A percentile compares a stretch with the other conserved stretches of the same genome.
Conservation (phyloP, 2,888 invertebrate species). For the Tortrix viridana region DNA sequence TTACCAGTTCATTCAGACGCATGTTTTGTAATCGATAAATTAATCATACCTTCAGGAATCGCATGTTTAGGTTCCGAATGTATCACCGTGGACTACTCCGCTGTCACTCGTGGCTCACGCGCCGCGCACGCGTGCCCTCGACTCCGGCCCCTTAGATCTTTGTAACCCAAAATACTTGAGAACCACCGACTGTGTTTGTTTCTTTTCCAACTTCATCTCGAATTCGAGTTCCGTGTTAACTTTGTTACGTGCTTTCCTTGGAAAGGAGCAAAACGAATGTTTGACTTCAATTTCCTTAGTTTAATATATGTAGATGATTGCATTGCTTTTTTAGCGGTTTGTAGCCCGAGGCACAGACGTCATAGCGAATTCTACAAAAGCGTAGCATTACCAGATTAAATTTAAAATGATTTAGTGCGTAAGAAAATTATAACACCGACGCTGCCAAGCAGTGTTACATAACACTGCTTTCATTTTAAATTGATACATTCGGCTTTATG, state of each 20-base stretch:
- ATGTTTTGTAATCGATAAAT: too few species aligned
- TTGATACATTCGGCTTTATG: too few species aligned
- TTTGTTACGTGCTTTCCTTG: constrained; percentile 53
- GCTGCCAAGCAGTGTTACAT: too few species aligned
- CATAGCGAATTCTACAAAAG: neutral
- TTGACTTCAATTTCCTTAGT: constrained; percentile 33
- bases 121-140: constrained; percentile 54
- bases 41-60: neutral
- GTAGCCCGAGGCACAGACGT: constrained; percentile 14
- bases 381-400: neutral
- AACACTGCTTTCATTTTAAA: too few species aligned
- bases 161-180: constrained; percentile 66
- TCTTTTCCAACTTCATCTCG: constrained; percentile 67
- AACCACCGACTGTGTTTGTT: constrained; percentile 54
- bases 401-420: neutral
- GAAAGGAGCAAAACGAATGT: constrained; percentile 28
- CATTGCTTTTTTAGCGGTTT: constrained; percentile 7
- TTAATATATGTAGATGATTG: constrained; percentile 25
- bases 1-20: too few species aligned
- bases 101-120: constrained; percentile 42
- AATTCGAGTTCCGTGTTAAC: constrained; percentile 53
- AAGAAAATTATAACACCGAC: too few species aligned
- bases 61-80: neutral
- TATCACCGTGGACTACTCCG: constrained; percentile 30
- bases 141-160: constrained; percentile 66